Base-by-base conservation (phyloP, 1,140 invertebrate species). In the Euura saliciscinereae region DNA sequence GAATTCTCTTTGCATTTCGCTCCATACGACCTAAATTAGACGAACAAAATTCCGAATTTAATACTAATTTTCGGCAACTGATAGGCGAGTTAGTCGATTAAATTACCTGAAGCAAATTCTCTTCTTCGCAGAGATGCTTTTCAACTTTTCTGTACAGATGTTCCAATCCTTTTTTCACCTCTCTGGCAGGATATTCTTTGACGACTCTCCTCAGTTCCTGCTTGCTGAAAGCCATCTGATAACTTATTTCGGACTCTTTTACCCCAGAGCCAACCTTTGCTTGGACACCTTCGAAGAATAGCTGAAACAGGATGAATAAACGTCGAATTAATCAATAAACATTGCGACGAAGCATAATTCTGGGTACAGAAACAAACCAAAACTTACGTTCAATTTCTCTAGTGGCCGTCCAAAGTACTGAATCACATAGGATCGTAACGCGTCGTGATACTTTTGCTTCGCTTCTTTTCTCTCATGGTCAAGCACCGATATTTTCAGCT, bases 1-100 rank as follows among this genome's bases (percentile, higher is more conserved):
- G 86, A 99, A 99, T 89, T 99, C 97, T 86, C 98, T 95, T 90
- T 99, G 97, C 98, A 99, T 99, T 79, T 97, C 97, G 84, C 97
- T 91, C 98, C 99, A 99, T 69, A 99, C 98, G 64, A 99, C 96
- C 93, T 96, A 85, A 87, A 74, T 11, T 74, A 59, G 46, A 69
- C 6, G 6, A 6, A 73, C 28, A 28, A 28, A 28, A 28, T 1
- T 28, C 28, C 28, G 28, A 28, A 51, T 73, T 71, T 28, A 65
- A 67, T 79, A 64, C 65, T 46, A 4, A 75, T 11, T 68, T 66
- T 44, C 51, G 67, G 67, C 43, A 28, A 28, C 28, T 28, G 28
- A 28, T 28, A 28, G 28, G 28, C 28, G 28, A 28, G 28, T 28
- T 28, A 28, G 28, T 28, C 0, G 42, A 7, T 5, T 43, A 45